Base-by-base conservation (phyloP, 2,888 invertebrate species). In the Acronicta alni region DNA sequence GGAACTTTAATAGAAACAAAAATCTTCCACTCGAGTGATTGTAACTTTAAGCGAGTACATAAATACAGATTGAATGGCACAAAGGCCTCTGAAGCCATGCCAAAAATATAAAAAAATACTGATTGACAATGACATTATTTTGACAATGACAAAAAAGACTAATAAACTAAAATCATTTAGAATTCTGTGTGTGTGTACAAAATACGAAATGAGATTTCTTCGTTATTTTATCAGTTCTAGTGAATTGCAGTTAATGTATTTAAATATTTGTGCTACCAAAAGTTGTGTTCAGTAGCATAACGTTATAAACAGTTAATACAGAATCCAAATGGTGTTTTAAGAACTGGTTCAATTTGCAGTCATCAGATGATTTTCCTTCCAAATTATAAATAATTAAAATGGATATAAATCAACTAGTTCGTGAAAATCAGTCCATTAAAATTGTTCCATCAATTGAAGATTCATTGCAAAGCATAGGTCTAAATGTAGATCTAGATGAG, bases 381-480 rank as follows among this genome's bases (percentile, higher is more conserved):
- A 12, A 14, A 14, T 32, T 23, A 35, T 8, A 12, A 14, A 14
- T 32, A 35, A 35, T 8, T 20, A 80, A 78, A 69, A 85, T 87
- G 76, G 83, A 89, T 80, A 73, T 91, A 57, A 83, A 88, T 57
- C 72, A 84, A 59, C 80, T 93, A 44, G 86, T 87, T 44, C 78
- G 82, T 64, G 77, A 83, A 71, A 89, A 91, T 73, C 92, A 92
- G 76, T 87, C 88, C 17, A 93, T 94, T 55, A 94, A 93, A 83
- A 91, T 94, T 67, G 89, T 94, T 48, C 94, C 94, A 38, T 91
- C 94, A 26, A 78, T 92, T 38, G 93, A 94, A 82, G 93, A 94
- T 47, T 87, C 89, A 20, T 77, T 94, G 60, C 77, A 72, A 43
- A 72, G 75, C 16, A 84, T 87, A 65, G 95, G 93, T 32, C 82